phyloP scores from a whole-genome alignment of 2,888 invertebrate genomes.

The Nysson spinosus region DNA sequence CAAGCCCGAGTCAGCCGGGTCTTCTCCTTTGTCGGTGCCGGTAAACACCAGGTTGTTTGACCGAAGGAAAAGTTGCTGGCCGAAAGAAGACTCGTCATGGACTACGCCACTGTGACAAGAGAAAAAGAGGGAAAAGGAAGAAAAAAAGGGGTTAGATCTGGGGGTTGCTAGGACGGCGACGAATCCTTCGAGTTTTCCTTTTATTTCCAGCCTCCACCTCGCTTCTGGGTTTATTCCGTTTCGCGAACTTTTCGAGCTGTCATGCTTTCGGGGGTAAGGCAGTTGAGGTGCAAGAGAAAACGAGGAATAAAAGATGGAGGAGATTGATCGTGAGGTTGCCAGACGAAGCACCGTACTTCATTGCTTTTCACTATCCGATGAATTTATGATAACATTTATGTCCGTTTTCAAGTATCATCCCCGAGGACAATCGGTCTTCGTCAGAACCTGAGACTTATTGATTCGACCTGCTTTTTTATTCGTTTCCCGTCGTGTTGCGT shows the following conservation, averaged over 20 bases:
- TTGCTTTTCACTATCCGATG: conserved; percentile 27
- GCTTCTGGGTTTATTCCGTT: not conserved
- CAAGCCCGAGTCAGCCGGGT: conserved; percentile 3
- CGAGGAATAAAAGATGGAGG: conserved; percentile 2
- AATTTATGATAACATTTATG: conserved; percentile 49
- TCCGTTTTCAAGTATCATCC: not conserved
- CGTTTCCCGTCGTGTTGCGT: too few relatives aligned
- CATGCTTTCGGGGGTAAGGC: conserved; percentile 9
- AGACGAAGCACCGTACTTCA: conserved; percentile 26
- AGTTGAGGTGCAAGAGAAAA: conserved; percentile 3
- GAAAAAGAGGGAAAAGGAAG: conserved; percentile 7
- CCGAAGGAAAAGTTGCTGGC: conserved; percentile 42
- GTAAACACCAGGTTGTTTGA: conserved; percentile 54
- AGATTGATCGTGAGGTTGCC: conserved; percentile 52
- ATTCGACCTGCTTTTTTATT: too few relatives aligned
- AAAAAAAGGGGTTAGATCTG: not conserved
- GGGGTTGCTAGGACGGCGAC: not conserved
- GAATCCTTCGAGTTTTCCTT: conserved; percentile 28
- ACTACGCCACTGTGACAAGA: conserved; percentile 4
- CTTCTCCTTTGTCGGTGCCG: conserved; percentile 22
- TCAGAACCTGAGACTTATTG: too few relatives aligned
- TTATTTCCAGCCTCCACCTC: conserved; percentile 14
- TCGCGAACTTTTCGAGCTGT: conserved; percentile 49
- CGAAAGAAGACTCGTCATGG: conserved; percentile 27
- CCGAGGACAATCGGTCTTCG: not conserved